A percentile compares a stretch with the other conserved stretches of the same genome.
phyloP scores from a whole-genome alignment of 2,797 vertebrate genomes.

The Hemitrygon akajei region DNA sequence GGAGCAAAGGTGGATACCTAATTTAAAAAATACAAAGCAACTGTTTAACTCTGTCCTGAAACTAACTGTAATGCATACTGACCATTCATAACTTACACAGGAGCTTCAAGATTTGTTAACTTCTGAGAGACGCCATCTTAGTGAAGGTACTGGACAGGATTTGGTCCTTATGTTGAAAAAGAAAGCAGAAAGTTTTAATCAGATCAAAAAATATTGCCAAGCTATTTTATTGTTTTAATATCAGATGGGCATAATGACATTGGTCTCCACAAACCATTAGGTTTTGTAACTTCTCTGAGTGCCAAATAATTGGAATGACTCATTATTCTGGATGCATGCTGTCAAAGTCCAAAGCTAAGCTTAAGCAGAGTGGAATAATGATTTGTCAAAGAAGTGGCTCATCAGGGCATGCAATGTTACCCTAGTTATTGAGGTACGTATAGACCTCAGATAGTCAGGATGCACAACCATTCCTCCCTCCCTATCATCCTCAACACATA shows the following conservation, averaged over 20 bases:
- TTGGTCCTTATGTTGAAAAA: background rate
- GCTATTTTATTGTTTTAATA: background rate
- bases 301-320: background rate
- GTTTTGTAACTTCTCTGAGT: background rate
- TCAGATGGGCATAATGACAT: background rate
- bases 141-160: background rate
- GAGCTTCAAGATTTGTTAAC: background rate
- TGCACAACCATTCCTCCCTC: no score
- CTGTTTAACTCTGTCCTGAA: background rate
- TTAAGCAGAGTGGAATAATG: background rate
- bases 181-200: background rate
- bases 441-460: no score
- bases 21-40: background rate
- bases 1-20: background rate
- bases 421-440: background rate
- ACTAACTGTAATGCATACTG: background rate
- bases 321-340: background rate
- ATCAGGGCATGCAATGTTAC: background rate
- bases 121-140: background rate
- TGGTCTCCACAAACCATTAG: background rate
- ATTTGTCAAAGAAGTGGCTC: background rate
- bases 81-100: background rate
- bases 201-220: background rate
- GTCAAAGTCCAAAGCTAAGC: background rate
- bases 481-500: no score